Base-by-base conservation (phyloP, 2,888 invertebrate genomes). In the Mesorhabditis belari region DNA sequence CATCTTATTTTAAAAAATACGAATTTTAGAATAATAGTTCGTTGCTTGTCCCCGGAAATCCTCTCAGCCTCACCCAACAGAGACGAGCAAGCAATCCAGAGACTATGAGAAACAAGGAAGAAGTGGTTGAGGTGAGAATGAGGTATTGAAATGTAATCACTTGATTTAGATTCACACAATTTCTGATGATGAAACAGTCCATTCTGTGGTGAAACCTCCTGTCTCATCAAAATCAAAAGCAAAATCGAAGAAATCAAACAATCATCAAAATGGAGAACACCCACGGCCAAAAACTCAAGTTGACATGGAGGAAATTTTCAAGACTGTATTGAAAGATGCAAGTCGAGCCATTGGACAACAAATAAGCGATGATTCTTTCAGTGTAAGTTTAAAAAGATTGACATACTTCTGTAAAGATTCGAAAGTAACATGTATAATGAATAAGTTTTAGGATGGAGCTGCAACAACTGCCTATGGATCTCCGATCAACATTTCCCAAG, bases 241-340 rank as follows among this genome's bases (percentile, higher is more conserved):
- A 19, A 24, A 54, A 54, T 4, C 9, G 29, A 28, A 28, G 59
- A 19, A 54, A 59, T 25, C 35, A 54, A 9, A 23, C 4, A n/a
- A 12, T 23, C 9, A 23, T 5, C 5, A 35, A 17, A 60, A 27
- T 51, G 57, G 44, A 28, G 29, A 54, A n/a, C n/a, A n/a, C n/a
- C n/a, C n/a, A n/a, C n/a, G n/a, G n/a, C 44, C 44, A n/a, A 35
- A 35, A 12, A 59, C 65, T 25, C 60, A 68, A 35, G 73, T 75
- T 12, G 74, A 76, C 57, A 79, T 79, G 79, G 79, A 79, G 52
- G 79, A 72, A 19, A 78, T 79, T 19, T 79, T 79, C 65, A 70
- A 71, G 44, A 75, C 70, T 19, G 79, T 79, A 1, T 63, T 79
- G 19, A 71, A 75, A 6, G 69, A 70, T 58, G 70, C 69, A 2